Base-by-base conservation (phyloP, 2,888 invertebrate genomes). In the Lepidochitona cinerea region DNA sequence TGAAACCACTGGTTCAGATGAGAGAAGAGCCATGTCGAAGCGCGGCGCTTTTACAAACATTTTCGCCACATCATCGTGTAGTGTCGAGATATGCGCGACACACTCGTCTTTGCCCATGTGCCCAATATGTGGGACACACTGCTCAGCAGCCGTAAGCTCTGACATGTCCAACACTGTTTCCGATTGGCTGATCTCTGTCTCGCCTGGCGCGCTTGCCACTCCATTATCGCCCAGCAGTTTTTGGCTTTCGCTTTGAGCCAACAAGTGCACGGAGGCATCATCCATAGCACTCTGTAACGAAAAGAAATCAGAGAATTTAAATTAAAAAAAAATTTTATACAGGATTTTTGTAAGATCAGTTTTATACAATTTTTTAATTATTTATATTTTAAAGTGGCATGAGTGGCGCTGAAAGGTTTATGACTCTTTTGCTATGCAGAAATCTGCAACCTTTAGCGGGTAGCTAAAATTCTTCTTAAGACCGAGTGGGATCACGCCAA, bases 51-150 rank as follows among this genome's bases (percentile, higher is more conserved):
- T 18, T 35, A 75, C 75, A 71, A 80, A 83, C 70, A 83, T 70
- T 71, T 83, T 83, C 69, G 81, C 81, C n/a, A 83, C 82, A 68
- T 83, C 82, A 35, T 81, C 81, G 37, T 79, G 76, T 4, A 81
- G 74, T 35, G 70, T 71, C 14, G 72, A 72, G 18, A 72, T 53
- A 37, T 73, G 75, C 12, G 72, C 71, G 26, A 75, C 52, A 29
- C 73, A 52, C 49, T 77, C 79, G 4, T 67, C 74, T 12, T 70
- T 53, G 36, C 69, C 75, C 75, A 77, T 70, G 35, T 69, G 32
- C 14, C 37, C 66, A 66, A 66, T 66, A 35, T 5, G 3, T 36
- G 66, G 37, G 36, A 66, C 29, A 59, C 59, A 59, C 59, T 59
- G 59, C 26, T 59, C 59, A 32, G 59, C 59, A 23, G 59, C 59